Evolutionary conservation across 2,888 invertebrate genomes (phyloP).

Genomic region (Cosmopolites sordidus): DNA sequence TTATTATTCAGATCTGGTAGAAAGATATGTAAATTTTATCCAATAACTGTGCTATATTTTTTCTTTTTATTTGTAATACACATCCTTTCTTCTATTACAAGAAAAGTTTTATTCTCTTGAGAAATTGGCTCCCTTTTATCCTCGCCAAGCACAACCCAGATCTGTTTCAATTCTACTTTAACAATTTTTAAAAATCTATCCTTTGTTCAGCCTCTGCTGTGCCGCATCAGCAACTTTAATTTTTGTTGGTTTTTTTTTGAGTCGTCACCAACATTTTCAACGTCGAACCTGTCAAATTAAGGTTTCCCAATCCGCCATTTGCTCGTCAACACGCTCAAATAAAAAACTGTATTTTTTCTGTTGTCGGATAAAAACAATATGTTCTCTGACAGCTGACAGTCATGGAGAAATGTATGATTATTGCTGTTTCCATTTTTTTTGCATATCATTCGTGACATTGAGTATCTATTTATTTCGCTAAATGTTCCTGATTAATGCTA

Average conservation of each 20-base stretch:
- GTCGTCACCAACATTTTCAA: slow-evolving; percentile 7
- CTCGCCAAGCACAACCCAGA: neutral
- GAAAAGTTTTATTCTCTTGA: too few species aligned
- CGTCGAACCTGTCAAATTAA: slow-evolving; percentile 10
- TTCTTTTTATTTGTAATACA: too few species aligned
- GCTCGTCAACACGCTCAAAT: slow-evolving; percentile 7
- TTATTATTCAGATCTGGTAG: too few species aligned
- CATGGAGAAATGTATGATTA: slow-evolving; percentile 1
- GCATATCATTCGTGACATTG: too few species aligned
- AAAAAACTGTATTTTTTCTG: slow-evolving; percentile 5
- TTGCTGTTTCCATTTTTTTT: neutral
- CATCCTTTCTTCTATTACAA: too few species aligned
- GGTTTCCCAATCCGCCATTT: slow-evolving; percentile 3
- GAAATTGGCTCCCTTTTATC: too few species aligned
- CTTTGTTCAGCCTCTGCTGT: neutral
- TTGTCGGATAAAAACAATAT: neutral
- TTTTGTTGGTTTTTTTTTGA: slow-evolving; percentile 3
- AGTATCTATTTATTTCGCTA: too few species aligned
- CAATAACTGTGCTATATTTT: too few species aligned
- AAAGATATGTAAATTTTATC: too few species aligned
- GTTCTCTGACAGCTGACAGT: slow-evolving; percentile 2
- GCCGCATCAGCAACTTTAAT: neutral
- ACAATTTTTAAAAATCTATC: neutral
- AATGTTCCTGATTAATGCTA: too few species aligned
- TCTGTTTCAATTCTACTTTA: neutral